Conservation (phyloP, 2,888 invertebrate genomes). For the Andrena trimmerana region DNA sequence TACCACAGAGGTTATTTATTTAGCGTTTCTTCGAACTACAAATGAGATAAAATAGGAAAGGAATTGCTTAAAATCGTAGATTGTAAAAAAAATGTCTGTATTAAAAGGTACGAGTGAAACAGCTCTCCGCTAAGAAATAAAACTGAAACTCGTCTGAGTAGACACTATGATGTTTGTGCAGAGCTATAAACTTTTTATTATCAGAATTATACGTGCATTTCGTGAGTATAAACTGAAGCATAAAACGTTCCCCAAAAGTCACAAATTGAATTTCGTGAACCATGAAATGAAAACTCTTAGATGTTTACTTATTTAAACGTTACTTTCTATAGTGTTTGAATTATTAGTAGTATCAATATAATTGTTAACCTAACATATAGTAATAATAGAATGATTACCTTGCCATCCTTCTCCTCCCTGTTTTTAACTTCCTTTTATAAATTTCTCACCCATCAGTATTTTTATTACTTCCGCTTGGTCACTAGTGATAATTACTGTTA, state of each 20-base stretch:
- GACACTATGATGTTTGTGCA: background rate
- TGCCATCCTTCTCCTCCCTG: too few species aligned
- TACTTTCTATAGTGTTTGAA: background rate
- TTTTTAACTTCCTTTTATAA: too few species aligned
- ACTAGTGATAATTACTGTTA: too few species aligned
- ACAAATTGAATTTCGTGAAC: background rate
- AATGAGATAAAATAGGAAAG: background rate
- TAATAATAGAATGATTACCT: too few species aligned
- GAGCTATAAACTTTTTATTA: constrained; percentile 1
- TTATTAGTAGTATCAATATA: background rate
- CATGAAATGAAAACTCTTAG: background rate
- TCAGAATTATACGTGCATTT: background rate
- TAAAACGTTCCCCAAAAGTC: background rate
- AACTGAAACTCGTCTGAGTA: background rate
- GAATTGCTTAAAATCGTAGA: background rate
- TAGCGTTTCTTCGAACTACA: background rate
- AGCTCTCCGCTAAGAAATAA: background rate
- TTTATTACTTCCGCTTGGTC: too few species aligned
- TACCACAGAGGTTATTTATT: background rate
- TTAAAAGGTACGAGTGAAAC: background rate
- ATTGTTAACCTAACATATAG: background rate
- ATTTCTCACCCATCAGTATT: too few species aligned
- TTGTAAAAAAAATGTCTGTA: background rate
- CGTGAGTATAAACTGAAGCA: background rate
- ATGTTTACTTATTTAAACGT: background rate